These are phyloP conservation scores for Salvelinus alpinus DNA, from an alignment of 2,113 vertebrate genomes.

Conservation along the genomic window DNA sequence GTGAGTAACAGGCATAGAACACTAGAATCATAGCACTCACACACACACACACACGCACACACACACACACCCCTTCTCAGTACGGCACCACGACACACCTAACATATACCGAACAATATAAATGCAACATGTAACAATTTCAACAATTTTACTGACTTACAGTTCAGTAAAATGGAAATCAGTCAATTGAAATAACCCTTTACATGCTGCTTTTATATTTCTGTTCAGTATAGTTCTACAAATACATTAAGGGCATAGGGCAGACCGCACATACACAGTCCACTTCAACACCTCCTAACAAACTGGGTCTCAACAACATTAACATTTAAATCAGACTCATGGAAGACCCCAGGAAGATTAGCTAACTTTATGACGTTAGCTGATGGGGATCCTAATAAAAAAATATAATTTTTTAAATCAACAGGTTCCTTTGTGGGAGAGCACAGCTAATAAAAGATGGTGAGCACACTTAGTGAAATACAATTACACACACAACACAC, in stretches of 20 bases:
- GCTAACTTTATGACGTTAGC: too few relatives aligned
- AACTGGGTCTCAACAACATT: background rate
- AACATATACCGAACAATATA: background rate
- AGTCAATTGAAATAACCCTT: too few relatives aligned
- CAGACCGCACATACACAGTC: background rate
- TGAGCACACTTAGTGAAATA: background rate
- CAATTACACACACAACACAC: background rate
- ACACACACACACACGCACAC: background rate
- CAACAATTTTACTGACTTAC: too few relatives aligned
- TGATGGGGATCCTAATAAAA: too few relatives aligned
- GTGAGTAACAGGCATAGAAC: too few relatives aligned
- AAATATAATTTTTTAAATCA: rapidly evolving
- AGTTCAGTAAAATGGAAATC: too few relatives aligned
- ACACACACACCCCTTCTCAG: background rate
- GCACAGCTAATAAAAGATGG: background rate
- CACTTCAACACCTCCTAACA: background rate
- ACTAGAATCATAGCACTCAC: background rate
- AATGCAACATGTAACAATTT: too few relatives aligned
- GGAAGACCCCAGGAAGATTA: too few relatives aligned
- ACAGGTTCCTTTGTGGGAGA: background rate
- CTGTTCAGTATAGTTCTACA: too few relatives aligned
- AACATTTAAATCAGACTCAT: background rate
- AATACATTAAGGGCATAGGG: background rate
- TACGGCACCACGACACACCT: background rate
- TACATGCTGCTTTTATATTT: too few relatives aligned